Evolutionary conservation across 2,797 vertebrate genomes (phyloP), one percentile per base, ranked within the genome.

Genomic region (Dipus sagitta): DNA sequence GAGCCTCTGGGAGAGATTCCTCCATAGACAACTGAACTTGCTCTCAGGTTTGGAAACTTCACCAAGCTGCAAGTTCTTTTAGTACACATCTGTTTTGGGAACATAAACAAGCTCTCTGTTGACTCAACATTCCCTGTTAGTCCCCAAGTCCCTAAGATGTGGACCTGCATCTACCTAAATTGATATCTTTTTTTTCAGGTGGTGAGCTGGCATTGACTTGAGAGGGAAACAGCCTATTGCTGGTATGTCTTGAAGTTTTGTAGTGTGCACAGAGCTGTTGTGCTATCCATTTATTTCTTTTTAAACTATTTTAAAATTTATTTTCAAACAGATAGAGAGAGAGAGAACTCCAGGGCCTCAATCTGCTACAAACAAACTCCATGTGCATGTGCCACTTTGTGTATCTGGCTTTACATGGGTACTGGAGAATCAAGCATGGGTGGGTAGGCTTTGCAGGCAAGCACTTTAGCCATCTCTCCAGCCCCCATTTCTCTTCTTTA

Each of bases 401-500:
- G 47, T 11, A 47, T 47, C 47, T 47, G 47, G 47, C 47, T 62
- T 62, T 62, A 14, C 21, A 62, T 62, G 60, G 60, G 21, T 47
- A 47, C 9, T 47, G 8, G 47, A 7, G 47, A 47, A 47, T 47
- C 47, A 47, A 47, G 11, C 47, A 47, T 11, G 11, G 47, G 6
- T 47, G 6, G 47, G 47, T 47, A 47, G 47, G 47, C 47, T 47
- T 47, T 9, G 9, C 47, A 47, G 8, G 47, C 47, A 47, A 47
- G 10, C 10, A 47, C 47, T 47, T 47, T 47, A 47, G 47, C 47
- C 47, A 47, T 47, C 47, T 47, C 47, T 47, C 6, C 47, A 47
- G 47, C 47, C 47, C 47, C 20, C 54, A 38, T 83, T 79, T 74
- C 71, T 91, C 47, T 68, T 90, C 32, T 95, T 86, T 88, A 85